Conservation (phyloP, 1,140 invertebrate species). For the Pseudomyrmex cubaensis region DNA sequence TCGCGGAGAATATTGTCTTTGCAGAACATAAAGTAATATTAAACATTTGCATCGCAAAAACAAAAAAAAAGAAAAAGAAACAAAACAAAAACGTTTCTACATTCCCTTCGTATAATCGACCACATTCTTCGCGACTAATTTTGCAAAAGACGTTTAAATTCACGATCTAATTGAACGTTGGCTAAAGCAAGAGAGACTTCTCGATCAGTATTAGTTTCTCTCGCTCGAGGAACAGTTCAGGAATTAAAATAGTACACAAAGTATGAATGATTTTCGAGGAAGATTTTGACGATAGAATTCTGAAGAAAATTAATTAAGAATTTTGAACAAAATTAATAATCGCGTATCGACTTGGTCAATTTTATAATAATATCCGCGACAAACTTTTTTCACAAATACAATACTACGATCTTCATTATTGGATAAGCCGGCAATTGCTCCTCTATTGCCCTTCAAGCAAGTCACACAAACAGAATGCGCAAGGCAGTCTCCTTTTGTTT, state of each 20-base stretch:
- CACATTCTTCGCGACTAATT: neutral
- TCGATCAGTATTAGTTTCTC: neutral
- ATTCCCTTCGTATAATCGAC: neutral
- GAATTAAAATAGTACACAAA: neutral
- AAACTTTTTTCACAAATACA: neutral
- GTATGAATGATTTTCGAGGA: too few relatives aligned
- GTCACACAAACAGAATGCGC: conserved; percentile 20
- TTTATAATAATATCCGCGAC: conserved; percentile 2
- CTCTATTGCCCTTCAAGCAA: conserved; percentile 25
- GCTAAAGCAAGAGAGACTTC: neutral
- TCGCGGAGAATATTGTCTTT: neutral
- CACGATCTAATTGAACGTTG: neutral
- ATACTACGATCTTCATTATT: conserved; percentile 18
- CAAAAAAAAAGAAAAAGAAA: too few relatives aligned
- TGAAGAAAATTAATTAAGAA: too few relatives aligned
- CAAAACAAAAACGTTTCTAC: neutral
- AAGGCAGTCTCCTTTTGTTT: conserved; percentile 27
- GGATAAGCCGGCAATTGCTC: conserved; percentile 34
- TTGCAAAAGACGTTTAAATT: neutral
- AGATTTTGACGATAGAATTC: neutral
- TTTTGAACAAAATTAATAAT: conserved; percentile 1
- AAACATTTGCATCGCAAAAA: neutral
- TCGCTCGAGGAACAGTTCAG: neutral
- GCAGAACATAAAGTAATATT: neutral
- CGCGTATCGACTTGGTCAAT: neutral